phyloP scores from a whole-genome alignment of 2,888 invertebrate species.

The Dicyrtoma fusca region DNA sequence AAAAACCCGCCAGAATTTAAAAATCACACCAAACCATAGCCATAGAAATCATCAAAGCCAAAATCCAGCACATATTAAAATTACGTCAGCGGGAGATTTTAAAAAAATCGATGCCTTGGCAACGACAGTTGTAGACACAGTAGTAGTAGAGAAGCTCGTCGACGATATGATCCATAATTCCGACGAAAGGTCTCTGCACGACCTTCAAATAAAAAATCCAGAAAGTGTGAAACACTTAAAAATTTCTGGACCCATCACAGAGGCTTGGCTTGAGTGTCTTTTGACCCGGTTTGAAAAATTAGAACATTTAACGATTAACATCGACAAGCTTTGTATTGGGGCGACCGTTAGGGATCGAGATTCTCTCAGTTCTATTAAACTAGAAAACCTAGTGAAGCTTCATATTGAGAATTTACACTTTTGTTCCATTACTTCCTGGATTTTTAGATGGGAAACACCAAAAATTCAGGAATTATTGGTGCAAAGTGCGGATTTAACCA shows the following conservation, averaged over 20 bases:
- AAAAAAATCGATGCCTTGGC: too few relatives aligned
- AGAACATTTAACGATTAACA: slow-evolving; percentile 3
- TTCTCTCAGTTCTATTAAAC: neutral
- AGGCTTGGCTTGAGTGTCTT: neutral
- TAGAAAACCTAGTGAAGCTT: neutral
- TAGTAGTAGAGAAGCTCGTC: too few relatives aligned
- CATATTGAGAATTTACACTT: neutral
- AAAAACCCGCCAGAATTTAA: too few relatives aligned
- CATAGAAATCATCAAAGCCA: too few relatives aligned
- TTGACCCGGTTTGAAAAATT: neutral
- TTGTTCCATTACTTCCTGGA: slow-evolving; percentile 1
- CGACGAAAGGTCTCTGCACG: too few relatives aligned
- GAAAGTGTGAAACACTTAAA: neutral
- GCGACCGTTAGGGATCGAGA: neutral
- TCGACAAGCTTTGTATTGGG: neutral
- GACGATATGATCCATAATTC: too few relatives aligned
- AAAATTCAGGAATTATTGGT: neutral
- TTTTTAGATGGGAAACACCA: slow-evolving; percentile 1
- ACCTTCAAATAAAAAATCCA: too few relatives aligned
- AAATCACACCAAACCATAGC: too few relatives aligned
- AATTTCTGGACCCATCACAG: slow-evolving; percentile 2
- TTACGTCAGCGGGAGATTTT: too few relatives aligned
- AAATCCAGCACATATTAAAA: too few relatives aligned
- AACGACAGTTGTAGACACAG: too few relatives aligned
- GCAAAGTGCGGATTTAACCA: neutral